A percentile compares a stretch with the other conserved stretches of the same genome.
phyloP scores from a whole-genome alignment of 92 coral and sea anemone species.

The Zoanthus sansibaricus region DNA sequence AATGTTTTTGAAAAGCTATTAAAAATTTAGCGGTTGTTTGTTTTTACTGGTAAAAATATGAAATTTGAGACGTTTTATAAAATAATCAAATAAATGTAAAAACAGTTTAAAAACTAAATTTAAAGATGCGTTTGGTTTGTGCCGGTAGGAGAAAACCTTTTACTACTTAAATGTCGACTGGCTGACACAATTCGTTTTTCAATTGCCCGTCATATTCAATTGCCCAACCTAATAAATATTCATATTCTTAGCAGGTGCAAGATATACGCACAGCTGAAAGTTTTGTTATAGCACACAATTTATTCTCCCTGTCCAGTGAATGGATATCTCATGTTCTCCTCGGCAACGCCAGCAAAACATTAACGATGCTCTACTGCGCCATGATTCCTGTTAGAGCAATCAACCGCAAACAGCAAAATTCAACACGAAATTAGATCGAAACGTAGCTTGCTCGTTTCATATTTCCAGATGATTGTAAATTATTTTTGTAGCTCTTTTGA shows the following conservation, averaged over 20 bases:
- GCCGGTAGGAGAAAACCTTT: not conserved
- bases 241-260: slow-evolving; percentile 50
- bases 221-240: slow-evolving; percentile 66
- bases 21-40: not conserved
- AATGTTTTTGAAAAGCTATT: not conserved
- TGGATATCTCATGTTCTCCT: slow-evolving; percentile 41
- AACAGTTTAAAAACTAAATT: not conserved
- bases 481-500: not conserved
- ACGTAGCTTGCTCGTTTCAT: not conserved
- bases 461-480: not conserved
- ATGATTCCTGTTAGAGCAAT: slow-evolving; percentile 8
- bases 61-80: not conserved
- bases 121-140: not conserved
- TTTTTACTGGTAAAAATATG: not conserved
- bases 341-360: slow-evolving; percentile 49
- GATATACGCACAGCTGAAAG: slow-evolving; percentile 42
- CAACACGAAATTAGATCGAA: not conserved
- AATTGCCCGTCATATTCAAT: slow-evolving; percentile 72
- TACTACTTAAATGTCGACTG: not conserved
- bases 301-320: slow-evolving; percentile 48
- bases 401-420: not conserved
- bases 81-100: not conserved
- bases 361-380: slow-evolving; percentile 7
- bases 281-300: slow-evolving; percentile 38
- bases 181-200: slow-evolving; percentile 35